These are phyloP conservation scores for Corythornis leucogaster DNA, from an alignment of 2,797 vertebrate genomes.

Conservation along the genomic window DNA sequence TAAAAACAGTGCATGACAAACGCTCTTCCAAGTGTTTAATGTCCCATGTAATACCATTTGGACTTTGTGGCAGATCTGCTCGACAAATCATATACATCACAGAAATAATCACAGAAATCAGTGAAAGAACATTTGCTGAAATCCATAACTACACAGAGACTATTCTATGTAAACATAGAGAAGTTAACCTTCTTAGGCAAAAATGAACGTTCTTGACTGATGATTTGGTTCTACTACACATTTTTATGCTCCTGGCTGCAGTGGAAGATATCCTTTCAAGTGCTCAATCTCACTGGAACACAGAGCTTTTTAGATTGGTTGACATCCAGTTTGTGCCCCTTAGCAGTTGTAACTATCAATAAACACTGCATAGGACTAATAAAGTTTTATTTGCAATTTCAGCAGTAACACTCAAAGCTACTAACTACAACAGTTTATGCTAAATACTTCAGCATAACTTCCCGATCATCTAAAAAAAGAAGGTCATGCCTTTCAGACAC, in stretches of 20 bases:
- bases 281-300: neutral
- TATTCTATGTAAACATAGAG: neutral
- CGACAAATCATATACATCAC: neutral
- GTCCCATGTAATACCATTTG: neutral
- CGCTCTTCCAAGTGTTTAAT: neutral
- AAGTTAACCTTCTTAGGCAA: neutral
- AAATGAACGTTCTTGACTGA: neutral
- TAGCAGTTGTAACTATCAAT: neutral
- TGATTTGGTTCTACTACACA: neutral
- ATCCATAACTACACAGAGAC: neutral
- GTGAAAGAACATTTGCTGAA: neutral
- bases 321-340: neutral
- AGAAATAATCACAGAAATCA: neutral
- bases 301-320: neutral
- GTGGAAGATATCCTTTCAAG: neutral
- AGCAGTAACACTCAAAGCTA: neutral
- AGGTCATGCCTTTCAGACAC: neutral
- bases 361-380: neutral
- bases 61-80: neutral
- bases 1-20: neutral
- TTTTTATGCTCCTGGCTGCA: neutral
- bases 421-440: neutral
- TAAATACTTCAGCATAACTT: neutral
- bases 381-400: neutral
- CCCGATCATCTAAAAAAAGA: neutral